These are phyloP conservation scores for Ypsolopha sequella DNA, from an alignment of 2,888 invertebrate genomes.

Conservation along the genomic window DNA sequence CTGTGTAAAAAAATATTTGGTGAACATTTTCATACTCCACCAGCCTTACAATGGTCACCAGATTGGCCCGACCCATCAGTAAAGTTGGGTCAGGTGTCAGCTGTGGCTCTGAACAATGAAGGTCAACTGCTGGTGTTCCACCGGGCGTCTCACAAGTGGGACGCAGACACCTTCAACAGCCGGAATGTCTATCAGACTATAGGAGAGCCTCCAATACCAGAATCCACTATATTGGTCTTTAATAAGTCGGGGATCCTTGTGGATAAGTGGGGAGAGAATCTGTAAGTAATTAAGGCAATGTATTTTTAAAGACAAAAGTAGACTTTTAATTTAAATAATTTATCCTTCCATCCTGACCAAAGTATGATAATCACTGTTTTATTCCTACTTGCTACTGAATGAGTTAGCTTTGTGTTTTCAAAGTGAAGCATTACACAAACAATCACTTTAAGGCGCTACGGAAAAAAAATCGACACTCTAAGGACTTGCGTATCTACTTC, in stretches of 20 bases:
- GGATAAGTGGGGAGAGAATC: conserved; percentile 76
- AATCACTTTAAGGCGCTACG: no score
- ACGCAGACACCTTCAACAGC: conserved; percentile 66
- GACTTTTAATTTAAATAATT: no score
- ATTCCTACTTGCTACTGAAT: no score
- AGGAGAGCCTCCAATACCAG: conserved; percentile 70
- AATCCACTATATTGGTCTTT: conserved; percentile 75
- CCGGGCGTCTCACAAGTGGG: conserved; percentile 78
- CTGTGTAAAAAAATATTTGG: no score
- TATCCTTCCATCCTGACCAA: no score
- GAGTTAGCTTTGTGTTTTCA: no score
- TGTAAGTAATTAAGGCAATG: conserved; percentile 64
- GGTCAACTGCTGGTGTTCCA: conserved; percentile 87
- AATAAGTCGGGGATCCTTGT: conserved; percentile 73
- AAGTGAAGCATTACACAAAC: no score
- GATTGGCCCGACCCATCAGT: conserved; percentile 69
- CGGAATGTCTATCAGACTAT: conserved; percentile 68
- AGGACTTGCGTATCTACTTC: no score
- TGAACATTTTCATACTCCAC: conserved; percentile 7
- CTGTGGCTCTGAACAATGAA: conserved; percentile 80
- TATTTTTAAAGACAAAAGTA: no score
- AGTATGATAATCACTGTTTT: no score
- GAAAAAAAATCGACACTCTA: no score
- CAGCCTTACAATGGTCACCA: conserved; percentile 66
- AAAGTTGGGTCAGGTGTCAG: conserved; percentile 82